Evolutionary conservation across 1,140 invertebrate species (phyloP), one percentile per base, ranked within the genome.

Genomic region (Pseudomyrmex concolor): DNA sequence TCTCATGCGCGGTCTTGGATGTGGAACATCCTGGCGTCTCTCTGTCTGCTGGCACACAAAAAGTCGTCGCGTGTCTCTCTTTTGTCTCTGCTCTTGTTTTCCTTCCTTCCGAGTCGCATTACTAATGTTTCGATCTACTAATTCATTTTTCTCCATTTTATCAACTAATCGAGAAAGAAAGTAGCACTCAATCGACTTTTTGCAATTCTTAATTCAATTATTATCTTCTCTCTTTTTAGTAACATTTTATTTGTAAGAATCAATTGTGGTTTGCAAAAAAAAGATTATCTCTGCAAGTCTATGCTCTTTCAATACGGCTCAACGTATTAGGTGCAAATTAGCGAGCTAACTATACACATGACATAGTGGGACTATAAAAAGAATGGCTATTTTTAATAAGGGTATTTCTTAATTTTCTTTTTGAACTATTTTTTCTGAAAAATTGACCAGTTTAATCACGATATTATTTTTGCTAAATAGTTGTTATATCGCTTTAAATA

Each of bases 1-100:
- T 48, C 51, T 70, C 60, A 86, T 83, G 86, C 66, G 62, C 63
- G 25, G 5, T 50, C 66, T 84, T 73, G 84, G 84, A 92, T 91
- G 83, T 92, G 89, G 91, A 89, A 86, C 91, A 80, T 84, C 70
- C 60, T 81, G 91, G 91, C 91, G 91, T 85, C 91, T 90, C 84
- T 68, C 60, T 76, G 91, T 92, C 91, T 92, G 64, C 55, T 86
- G 80, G 88, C 89, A 86, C 74, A 80, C 71, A 91, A 92, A 92
- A 91, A 91, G 85, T 86, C 84, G 78, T 57, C 67, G 63, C 54
- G 59, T 57, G 74, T 67, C 84, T 82, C 34, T 19, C 8, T 60
- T 34, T 12, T 59, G 13, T 77, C 63, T 4, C n/a, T 8, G 10
- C 64, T 17, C 34, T 43, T n/a, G 2, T 70, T 45, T 48, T 15